These are phyloP conservation scores for Drosophila pseudotakahashii DNA, from an alignment of 2,888 invertebrate genomes.

Conservation along the genomic window DNA sequence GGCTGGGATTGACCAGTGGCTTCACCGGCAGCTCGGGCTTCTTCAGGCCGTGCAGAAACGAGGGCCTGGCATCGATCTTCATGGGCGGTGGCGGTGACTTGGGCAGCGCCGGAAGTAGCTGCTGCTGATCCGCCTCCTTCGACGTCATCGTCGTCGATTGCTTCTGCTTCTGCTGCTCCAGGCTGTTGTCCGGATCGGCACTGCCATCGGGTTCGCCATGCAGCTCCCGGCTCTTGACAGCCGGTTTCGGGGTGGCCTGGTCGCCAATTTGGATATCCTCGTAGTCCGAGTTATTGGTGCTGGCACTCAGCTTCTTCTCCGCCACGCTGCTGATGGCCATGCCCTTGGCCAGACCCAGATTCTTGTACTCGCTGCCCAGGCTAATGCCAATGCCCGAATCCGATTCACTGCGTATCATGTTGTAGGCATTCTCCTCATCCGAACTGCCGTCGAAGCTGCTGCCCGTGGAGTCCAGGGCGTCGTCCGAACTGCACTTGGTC, in stretches of 20 bases:
- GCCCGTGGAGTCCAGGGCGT: constrained; percentile 84
- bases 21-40: constrained; percentile 90
- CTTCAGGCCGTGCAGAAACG: constrained; percentile 89
- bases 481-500: constrained; percentile 84
- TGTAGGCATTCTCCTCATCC: constrained; percentile 84
- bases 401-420: constrained; percentile 84
- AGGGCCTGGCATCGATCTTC: constrained; percentile 86
- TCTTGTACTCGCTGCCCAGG: constrained; percentile 82
- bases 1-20: constrained; percentile 84
- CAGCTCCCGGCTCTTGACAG: constrained; percentile 89
- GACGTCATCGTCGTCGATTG: constrained; percentile 80
- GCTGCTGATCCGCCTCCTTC: constrained; percentile 89
- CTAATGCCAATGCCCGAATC: constrained; percentile 85
- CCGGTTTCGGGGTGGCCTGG: constrained; percentile 56
- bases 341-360: constrained; percentile 37
- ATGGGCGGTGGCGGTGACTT: constrained; percentile 84
- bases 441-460: constrained; percentile 84
- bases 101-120: constrained; percentile 87
- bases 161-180: constrained; percentile 87
- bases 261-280: constrained; percentile 84
- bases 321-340: constrained; percentile 10
- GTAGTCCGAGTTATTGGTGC: constrained; percentile 83
- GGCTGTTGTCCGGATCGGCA: constrained; percentile 90
- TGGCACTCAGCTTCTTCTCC: constrained; percentile 82
- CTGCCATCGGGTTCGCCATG: constrained; percentile 95